A percentile compares a stretch with the other conserved stretches of the same genome.
Evolutionary conservation across 2,888 invertebrate species (phyloP).

Genomic region (Nomada ruficornis): DNA sequence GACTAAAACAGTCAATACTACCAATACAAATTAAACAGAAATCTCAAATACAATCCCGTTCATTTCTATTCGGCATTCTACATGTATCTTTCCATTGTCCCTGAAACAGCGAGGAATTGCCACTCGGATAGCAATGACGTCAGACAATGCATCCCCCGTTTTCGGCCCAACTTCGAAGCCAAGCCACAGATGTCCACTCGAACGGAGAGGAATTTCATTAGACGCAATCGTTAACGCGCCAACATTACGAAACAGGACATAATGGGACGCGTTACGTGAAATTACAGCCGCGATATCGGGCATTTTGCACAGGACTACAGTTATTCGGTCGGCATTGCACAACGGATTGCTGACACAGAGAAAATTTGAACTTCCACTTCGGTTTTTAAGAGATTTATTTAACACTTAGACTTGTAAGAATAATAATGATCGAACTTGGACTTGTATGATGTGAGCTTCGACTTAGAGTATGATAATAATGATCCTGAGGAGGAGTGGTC

Average conservation of each 20-base stretch:
- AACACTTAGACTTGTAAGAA: too few relatives aligned
- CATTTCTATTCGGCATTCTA: neutral
- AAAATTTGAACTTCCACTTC: too few relatives aligned
- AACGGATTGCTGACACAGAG: neutral
- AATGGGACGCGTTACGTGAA: slow-evolving; percentile 35
- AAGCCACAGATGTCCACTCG: slow-evolving; percentile 23
- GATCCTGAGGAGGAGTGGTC: too few relatives aligned
- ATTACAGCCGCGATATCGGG: slow-evolving; percentile 38
- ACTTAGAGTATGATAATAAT: too few relatives aligned
- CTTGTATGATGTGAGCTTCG: too few relatives aligned
- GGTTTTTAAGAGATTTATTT: too few relatives aligned
- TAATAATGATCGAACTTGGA: too few relatives aligned
- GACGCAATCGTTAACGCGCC: slow-evolving; percentile 29
- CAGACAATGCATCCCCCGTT: neutral
- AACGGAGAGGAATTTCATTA: slow-evolving; percentile 49
- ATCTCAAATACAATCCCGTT: neutral
- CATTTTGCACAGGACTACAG: slow-evolving; percentile 40
- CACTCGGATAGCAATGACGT: too few relatives aligned
- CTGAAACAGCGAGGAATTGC: too few relatives aligned
- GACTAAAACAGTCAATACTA: neutral
- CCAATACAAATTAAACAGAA: neutral
- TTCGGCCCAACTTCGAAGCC: neutral
- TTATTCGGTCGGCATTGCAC: slow-evolving; percentile 38
- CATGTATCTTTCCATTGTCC: too few relatives aligned
- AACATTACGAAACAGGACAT: slow-evolving; percentile 29